A percentile compares a stretch with the other conserved stretches of the same genome.
These are phyloP conservation scores for Tiliqua scincoides DNA, from an alignment of 2,113 vertebrate genomes.

Conservation along the genomic window DNA sequence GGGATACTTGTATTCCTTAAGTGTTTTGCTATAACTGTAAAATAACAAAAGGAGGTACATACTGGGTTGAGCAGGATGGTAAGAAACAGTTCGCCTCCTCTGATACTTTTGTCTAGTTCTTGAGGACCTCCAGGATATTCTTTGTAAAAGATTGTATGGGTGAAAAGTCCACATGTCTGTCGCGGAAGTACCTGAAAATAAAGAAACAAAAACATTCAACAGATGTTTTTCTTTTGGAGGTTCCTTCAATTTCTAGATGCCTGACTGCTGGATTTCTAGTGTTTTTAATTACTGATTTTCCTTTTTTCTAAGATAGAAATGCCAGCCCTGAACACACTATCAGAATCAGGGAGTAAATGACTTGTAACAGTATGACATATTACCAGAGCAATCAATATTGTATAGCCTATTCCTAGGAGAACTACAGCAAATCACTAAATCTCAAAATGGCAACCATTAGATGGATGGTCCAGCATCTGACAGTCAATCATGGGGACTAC, in stretches of 20 bases:
- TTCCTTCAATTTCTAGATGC: not conserved
- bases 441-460: no score
- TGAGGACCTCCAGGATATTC: constrained; percentile 96
- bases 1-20: no score
- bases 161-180: constrained; percentile 98
- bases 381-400: not conserved
- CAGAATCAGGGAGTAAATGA: not conserved
- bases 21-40: not conserved
- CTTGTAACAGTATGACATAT: not conserved
- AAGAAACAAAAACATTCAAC: not conserved
- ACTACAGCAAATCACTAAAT: no score
- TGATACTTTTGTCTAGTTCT: constrained; percentile 96
- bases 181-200: constrained; percentile 90
- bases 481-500: no score
- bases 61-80: constrained; percentile 96
- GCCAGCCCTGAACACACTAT: not conserved
- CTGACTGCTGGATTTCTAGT: not conserved
- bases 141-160: constrained; percentile 98
- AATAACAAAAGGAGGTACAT: constrained; percentile 68
- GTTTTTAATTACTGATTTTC: not conserved
- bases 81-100: constrained; percentile 95
- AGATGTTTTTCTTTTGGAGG: not conserved
- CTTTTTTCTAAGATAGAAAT: not conserved
- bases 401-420: no score
- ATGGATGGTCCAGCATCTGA: no score